These are phyloP conservation scores for Escarpia spicata DNA, from an alignment of 2,888 invertebrate species.

Conservation along the genomic window DNA sequence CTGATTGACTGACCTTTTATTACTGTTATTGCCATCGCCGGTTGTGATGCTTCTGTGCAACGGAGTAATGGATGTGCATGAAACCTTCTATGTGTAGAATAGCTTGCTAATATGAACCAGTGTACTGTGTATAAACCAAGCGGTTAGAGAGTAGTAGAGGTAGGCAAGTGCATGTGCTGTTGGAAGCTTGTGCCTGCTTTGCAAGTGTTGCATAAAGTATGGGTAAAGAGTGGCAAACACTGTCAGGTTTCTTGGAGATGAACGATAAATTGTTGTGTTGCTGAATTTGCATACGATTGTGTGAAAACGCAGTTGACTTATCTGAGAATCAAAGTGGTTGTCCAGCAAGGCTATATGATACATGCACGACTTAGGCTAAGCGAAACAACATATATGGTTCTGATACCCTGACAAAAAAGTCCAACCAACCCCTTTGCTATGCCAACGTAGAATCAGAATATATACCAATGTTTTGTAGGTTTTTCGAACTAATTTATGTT, in stretches of 20 bases:
- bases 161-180: not conserved
- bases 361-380: not conserved
- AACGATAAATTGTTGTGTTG: not conserved
- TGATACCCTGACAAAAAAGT: not conserved
- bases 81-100: not conserved
- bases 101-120: not conserved
- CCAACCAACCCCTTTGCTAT: not conserved
- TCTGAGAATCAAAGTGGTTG: not conserved
- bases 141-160: not conserved
- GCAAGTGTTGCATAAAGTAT: not conserved
- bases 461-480: not conserved
- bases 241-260: not conserved
- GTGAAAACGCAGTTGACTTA: not conserved
- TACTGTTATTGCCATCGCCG: not conserved
- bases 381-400: not conserved
- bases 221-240: not conserved
- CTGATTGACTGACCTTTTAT: slow-evolving; percentile 8
- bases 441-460: not conserved
- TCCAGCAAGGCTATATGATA: not conserved
- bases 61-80: not conserved
- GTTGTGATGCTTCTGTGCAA: not conserved
- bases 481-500: too few relatives aligned
- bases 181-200: not conserved
- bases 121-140: not conserved
- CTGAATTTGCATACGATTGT: not conserved